Evolutionary conservation across 53 echinoderm and acorn worm genomes (phyloP).

Genomic region (Holothuria scabra): DNA sequence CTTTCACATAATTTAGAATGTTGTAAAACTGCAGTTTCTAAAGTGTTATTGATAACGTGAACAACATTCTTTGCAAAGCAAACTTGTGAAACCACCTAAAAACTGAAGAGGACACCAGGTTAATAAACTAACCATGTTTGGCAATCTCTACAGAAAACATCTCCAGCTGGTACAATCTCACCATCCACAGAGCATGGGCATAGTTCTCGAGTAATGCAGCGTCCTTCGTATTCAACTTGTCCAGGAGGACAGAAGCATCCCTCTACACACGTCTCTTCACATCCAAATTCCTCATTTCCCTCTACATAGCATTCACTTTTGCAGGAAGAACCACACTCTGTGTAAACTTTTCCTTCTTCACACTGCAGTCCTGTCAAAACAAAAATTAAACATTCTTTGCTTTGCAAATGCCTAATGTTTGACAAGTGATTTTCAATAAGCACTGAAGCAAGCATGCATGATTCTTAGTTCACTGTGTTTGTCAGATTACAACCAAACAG

Average conservation of each 20-base stretch:
- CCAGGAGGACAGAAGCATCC: slow-evolving; percentile 78
- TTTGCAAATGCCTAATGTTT: no score
- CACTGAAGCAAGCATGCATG: no score
- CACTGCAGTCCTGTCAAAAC: slow-evolving; percentile 72
- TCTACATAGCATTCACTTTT: slow-evolving; percentile 56
- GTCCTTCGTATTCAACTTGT: slow-evolving; percentile 41
- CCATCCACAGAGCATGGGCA: slow-evolving; percentile 71
- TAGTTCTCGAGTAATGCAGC: slow-evolving; percentile 46
- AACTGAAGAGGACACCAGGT: no score
- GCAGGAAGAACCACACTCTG: slow-evolving; percentile 67
- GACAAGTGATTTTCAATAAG: no score
- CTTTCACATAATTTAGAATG: no score
- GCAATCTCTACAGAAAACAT: slow-evolving; percentile 58
- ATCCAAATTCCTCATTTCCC: slow-evolving; percentile 8
- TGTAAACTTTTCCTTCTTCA: slow-evolving; percentile 68
- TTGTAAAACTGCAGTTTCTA: no score
- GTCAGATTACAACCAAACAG: no score
- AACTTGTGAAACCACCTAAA: no score
- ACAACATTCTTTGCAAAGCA: no score
- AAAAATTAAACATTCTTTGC: neutral
- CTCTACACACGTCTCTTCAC: slow-evolving; percentile 72
- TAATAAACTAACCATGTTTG: slow-evolving; percentile 66
- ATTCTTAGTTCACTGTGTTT: no score
- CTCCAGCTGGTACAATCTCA: slow-evolving; percentile 18
- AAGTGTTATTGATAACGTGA: no score